Evolutionary conservation across 2,888 invertebrate species (phyloP), one percentile per base, ranked within the genome.

Genomic region (Andrena trimmerana): DNA sequence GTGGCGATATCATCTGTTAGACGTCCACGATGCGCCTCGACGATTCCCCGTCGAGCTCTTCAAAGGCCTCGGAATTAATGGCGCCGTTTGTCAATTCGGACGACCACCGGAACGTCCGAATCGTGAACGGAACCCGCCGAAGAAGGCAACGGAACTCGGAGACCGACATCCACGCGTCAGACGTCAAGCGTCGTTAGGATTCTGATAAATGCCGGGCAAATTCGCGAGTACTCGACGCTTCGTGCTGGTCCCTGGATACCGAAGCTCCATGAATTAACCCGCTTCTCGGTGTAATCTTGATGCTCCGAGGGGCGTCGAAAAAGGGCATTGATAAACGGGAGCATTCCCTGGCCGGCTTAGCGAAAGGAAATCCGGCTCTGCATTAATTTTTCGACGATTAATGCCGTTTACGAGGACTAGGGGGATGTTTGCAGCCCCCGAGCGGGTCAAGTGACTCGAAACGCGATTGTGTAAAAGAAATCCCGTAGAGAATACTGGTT

Each of bases 41-140:
- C 73, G 50, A 52, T 29, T 77, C 66, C 65, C 59, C 65, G 63
- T 48, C 59, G 48, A 57, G 24, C 24, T 10, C 31, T 48, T 87
- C 75, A 72, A 70, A 86, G 75, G 67, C 7, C 13, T 13, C 20
- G n/a, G 66, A 81, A 86, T 82, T 82, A 79, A 87, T 79, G 77
- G 65, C 62, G 29, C 68, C 78, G 78, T 87, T 86, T 87, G 75
- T 86, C 84, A 76, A 54, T 68, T 74, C 48, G 60, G 73, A 75
- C 54, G 69, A 71, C 13, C 60, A 27, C 54, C 54, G 66, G 70
- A 27, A 42, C 27, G 50, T 36, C 36, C 60, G 69, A 79, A 24
- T 63, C 65, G 7, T n/a, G 31, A 36, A 60, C 29, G 29, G 52
- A 36, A 50, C 33, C 29, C 48, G 16, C 31, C 24, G 42, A 60